These are phyloP conservation scores for Phasia obesa DNA, from an alignment of 2,888 invertebrate genomes.

Conservation along the genomic window DNA sequence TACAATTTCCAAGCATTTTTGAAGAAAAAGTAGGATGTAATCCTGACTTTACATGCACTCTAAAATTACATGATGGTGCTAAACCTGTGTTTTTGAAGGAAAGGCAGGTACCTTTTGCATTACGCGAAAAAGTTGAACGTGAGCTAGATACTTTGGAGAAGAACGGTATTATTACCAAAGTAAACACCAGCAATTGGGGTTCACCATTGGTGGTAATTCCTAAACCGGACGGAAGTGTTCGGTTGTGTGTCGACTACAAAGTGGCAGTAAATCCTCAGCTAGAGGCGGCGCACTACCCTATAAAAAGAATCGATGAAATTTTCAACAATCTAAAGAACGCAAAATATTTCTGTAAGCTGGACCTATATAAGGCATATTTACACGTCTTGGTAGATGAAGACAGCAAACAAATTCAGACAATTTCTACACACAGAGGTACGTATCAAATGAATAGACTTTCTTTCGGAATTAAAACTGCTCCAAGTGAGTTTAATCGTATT, in stretches of 20 bases:
- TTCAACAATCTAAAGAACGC: constrained; percentile 71
- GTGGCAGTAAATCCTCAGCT: constrained; percentile 58
- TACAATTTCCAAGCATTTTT: neutral
- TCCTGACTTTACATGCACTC: constrained; percentile 38
- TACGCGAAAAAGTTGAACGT: constrained; percentile 55
- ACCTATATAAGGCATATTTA: constrained; percentile 74
- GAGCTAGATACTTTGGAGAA: constrained; percentile 47
- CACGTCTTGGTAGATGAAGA: constrained; percentile 48
- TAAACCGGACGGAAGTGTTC: constrained; percentile 42
- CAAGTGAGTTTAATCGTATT: constrained; percentile 46
- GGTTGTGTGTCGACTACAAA: constrained; percentile 63
- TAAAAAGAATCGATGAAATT: constrained; percentile 71
- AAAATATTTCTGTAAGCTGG: constrained; percentile 73
- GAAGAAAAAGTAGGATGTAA: constrained; percentile 41
- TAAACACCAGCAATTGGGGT: constrained; percentile 59
- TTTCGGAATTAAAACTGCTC: constrained; percentile 61
- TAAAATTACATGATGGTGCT: constrained; percentile 49
- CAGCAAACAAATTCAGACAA: constrained; percentile 50
- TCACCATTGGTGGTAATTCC: constrained; percentile 59
- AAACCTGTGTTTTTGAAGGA: constrained; percentile 53
- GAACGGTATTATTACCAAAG: constrained; percentile 57
- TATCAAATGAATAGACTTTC: constrained; percentile 56
- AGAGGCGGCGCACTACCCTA: constrained; percentile 43
- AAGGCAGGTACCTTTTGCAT: constrained; percentile 54
- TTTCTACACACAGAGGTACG: constrained; percentile 61